Percentiles rank a stretch among this genome's conserved stretches.
Evolutionary conservation across 2,888 invertebrate species (phyloP).

Genomic region (Ypsolopha sequella): DNA sequence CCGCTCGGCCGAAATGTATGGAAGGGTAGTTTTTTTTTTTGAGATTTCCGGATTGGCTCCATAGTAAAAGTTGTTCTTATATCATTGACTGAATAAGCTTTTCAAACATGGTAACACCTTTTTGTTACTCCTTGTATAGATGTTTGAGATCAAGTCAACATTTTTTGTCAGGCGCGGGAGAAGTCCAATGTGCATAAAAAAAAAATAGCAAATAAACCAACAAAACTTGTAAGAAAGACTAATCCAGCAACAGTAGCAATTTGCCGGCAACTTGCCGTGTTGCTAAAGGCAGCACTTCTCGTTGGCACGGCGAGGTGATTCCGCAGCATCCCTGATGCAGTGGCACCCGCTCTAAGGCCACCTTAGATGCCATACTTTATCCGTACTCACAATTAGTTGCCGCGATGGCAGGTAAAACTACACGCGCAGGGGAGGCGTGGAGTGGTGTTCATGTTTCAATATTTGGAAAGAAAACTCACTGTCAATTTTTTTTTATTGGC

Average conservation of each 20-base stretch:
- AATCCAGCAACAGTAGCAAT: constrained; percentile 10
- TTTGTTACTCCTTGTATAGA: too few species aligned
- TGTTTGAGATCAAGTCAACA: too few species aligned
- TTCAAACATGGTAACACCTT: too few species aligned
- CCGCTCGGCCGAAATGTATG: too few species aligned
- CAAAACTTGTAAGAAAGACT: constrained; percentile 6
- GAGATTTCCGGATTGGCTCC: too few species aligned
- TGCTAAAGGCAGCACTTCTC: constrained; percentile 2
- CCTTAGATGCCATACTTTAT: constrained; percentile 69
- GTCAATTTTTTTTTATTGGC: too few species aligned
- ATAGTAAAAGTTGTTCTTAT: too few species aligned
- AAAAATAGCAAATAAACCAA: constrained; percentile 7
- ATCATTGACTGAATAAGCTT: too few species aligned
- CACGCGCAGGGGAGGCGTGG: constrained; percentile 20
- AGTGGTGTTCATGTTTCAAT: constrained; percentile 8
- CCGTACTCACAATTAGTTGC: constrained; percentile 70
- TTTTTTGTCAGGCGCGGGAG: too few species aligned
- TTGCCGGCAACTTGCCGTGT: constrained; percentile 12
- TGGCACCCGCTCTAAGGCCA: constrained; percentile 56
- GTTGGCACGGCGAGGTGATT: background rate
- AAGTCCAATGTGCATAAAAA: too few species aligned
- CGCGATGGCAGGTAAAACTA: constrained; percentile 67
- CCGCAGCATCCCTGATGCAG: constrained; percentile 45
- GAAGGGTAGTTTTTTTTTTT: too few species aligned
- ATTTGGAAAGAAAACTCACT: too few species aligned